Conservation (phyloP, 2,113 vertebrate genomes). For the Alexandromys fortis region DNA sequence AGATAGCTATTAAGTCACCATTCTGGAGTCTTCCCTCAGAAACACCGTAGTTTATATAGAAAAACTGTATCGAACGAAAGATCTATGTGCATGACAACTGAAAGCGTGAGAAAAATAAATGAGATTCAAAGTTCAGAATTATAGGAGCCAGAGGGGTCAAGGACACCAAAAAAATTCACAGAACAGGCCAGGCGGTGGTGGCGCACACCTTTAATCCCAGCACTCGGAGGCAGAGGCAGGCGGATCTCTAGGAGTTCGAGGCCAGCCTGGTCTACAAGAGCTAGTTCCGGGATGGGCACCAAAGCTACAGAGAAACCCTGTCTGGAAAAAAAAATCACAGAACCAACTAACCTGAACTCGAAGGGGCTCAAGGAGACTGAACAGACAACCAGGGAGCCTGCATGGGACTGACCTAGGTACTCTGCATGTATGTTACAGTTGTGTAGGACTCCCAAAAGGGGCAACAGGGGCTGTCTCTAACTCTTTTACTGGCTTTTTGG, state of each 20-base stretch:
- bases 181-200: not conserved
- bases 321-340: not conserved
- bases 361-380: not conserved
- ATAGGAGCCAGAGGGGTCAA: not conserved
- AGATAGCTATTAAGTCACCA: not conserved
- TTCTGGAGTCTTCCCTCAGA: slow-evolving; percentile 12
- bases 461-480: not conserved
- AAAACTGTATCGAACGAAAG: not conserved
- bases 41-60: not conserved
- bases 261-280: too few relatives aligned
- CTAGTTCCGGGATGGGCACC: too few relatives aligned
- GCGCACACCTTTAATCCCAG: too few relatives aligned
- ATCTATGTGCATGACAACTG: not conserved
- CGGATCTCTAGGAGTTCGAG: too few relatives aligned
- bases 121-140: not conserved
- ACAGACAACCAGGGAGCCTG: not conserved
- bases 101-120: not conserved
- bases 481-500: not conserved
- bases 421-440: not conserved
- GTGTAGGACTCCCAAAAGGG: not conserved
- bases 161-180: not conserved
- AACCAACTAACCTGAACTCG: not conserved
- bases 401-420: not conserved
- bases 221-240: too few relatives aligned
- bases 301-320: too few relatives aligned